Evolutionary conservation across 2,113 vertebrate genomes (phyloP), one percentile per base, ranked within the genome.

Genomic region (Periophthalmus modestus): DNA sequence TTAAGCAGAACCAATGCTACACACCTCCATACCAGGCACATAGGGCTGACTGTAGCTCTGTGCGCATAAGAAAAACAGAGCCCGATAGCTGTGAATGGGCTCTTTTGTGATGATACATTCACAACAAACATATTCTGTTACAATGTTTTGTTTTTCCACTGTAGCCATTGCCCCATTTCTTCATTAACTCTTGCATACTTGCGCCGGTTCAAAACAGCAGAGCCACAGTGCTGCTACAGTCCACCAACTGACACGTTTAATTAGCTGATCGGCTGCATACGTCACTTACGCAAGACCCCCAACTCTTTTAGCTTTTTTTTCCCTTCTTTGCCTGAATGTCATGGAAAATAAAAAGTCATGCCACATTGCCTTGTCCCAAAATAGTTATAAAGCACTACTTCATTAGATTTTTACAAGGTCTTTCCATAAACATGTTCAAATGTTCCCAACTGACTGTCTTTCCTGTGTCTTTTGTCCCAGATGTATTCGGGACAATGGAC

Each of bases 401-500:
- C 48, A 70, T 85, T 85, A 81, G 63, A 83, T 57, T 80, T 58
- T 78, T 83, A 61, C 77, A 54, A 80, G 59, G 66, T 72, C 24
- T 88, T 91, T 89, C 89, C 78, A 74, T 75, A 39, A 81, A 70
- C 28, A 28, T 52, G 55, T 83, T 81, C 50, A 88, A 79, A 81
- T 74, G 59, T 74, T 89, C 85, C 86, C 77, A 82, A 69, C 77
- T 77, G 69, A 57, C 23, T 72, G 76, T 86, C 63, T 70, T 28
- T 59, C 57, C 72, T 86, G 72, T 74, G 57, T 14, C 11, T 80
- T 24, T 73, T 81, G 68, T 77, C 70, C 39, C 76, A 98, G 96
- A 97, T 90, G 95, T 93, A 1, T 98, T 98, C 82, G 95, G 95
- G 81, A 93, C 94, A 0, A 78, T 89, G 57, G 96, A 97, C 85